Base-by-base conservation (phyloP, 2,797 vertebrate species). In the Silurus lanzhouensis region DNA sequence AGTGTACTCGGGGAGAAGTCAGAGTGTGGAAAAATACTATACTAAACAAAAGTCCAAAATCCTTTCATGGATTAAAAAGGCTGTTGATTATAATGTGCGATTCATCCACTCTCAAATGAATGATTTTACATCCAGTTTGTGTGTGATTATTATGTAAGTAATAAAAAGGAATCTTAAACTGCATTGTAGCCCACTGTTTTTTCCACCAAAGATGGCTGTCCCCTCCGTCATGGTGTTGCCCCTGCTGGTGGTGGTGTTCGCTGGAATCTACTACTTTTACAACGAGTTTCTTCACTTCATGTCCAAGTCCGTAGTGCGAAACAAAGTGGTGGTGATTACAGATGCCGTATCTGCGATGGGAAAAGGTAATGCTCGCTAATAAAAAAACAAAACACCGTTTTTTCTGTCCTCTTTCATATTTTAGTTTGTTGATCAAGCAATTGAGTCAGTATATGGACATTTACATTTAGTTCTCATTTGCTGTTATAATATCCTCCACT, bases 251-350 rank as follows among this genome's bases (percentile, higher is more conserved):
- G 91, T 98, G 58, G 91, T 95, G 60, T 94, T 97, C 71, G 97
- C 97, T 0, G 97, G 97, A 38, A 71, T 98, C 25, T 95, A 98
- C 90, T 98, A 97, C 90, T 94, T 99, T 91, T 99, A 98, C 91
- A 97, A 96, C 78, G 94, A 97, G 91, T 91, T 97, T 86, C 92
- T 93, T 84, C 94, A 94, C 86, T 93, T 97, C 85, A 95, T 98
- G 96, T 96, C 97, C 85, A 97, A 96, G 90, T 97, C 97, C 67
- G 92, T 95, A 0, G 96, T 97, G 90, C 94, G 95, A 88, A 99
- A 98, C 94, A 98, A 98, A 91, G 98, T 99, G 81, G 96, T 99
- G 88, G 97, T 99, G 90, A 97, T 99, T 90, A 97, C 97, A 0
- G 98, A 99, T 71, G 97, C 97, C n/a, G 94, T 96, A 86, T 98